Evolutionary conservation across 2,888 invertebrate species (phyloP), one percentile per base, ranked within the genome.

Genomic region (Leucoma salicis): DNA sequence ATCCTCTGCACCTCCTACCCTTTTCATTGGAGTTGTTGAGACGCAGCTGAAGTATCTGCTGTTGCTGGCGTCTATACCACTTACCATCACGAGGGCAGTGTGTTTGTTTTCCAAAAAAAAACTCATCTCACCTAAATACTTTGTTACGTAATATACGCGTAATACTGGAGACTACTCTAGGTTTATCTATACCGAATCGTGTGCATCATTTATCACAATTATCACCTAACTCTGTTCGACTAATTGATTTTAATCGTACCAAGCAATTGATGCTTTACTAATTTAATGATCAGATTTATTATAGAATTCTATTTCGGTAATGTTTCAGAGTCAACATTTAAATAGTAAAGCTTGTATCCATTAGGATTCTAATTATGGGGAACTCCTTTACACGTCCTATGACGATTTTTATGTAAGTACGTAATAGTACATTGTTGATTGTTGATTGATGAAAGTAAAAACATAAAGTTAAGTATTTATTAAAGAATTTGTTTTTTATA

Each of bases 321-420:
- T 8, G 5, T n/a, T 27, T 27, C 27, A 4, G 4, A 27, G 8
- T 27, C 27, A n/a, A 2, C n/a, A 27, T 27, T 12, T 27, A 27
- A 6, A 43, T 35, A 15, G 15, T 15, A 27, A 31, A 33, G 33
- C 32, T 51, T 39, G n/a, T n/a, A n/a, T n/a, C n/a, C n/a, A n/a
- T n/a, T n/a, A n/a, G n/a, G n/a, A n/a, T n/a, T n/a, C n/a, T n/a
- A n/a, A n/a, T n/a, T n/a, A n/a, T n/a, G n/a, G n/a, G n/a, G n/a
- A n/a, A n/a, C n/a, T n/a, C n/a, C n/a, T n/a, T n/a, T n/a, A n/a
- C n/a, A n/a, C n/a, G n/a, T n/a, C n/a, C n/a, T n/a, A n/a, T n/a
- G n/a, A n/a, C n/a, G n/a, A n/a, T n/a, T n/a, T n/a, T n/a, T n/a
- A n/a, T n/a, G n/a, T n/a, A n/a, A n/a, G n/a, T n/a, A n/a, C n/a